Conservation (phyloP, 2,113 vertebrate species). For the Phalacrocorax pelagicus region DNA sequence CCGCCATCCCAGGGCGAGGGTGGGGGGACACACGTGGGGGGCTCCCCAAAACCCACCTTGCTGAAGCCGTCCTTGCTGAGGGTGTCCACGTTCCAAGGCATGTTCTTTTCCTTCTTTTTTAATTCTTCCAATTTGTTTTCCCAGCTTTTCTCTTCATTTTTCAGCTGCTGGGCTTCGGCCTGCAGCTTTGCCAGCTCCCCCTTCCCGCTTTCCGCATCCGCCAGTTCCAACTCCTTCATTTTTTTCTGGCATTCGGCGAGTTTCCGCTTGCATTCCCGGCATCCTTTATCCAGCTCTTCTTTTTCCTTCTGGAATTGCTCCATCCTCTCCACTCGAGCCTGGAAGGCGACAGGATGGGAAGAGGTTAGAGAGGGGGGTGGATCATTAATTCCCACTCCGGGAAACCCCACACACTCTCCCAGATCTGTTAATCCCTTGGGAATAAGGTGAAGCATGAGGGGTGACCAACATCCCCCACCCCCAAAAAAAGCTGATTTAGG, state of each 20-base stretch:
- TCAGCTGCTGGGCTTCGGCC: constrained; percentile 79
- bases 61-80: constrained; percentile 91
- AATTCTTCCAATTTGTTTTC: constrained; percentile 80
- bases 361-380: too few species aligned
- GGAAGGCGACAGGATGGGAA: background rate
- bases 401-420: too few species aligned
- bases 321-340: constrained; percentile 88
- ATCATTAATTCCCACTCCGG: too few species aligned
- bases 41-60: constrained; percentile 74
- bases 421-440: background rate
- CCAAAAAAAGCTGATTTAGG: accelerated
- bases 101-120: constrained; percentile 81
- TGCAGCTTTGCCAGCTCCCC: constrained; percentile 73
- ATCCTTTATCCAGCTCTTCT: constrained; percentile 80
- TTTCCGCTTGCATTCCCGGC: constrained; percentile 75
- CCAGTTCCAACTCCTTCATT: constrained; percentile 73
- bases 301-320: constrained; percentile 88
- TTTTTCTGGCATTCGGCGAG: constrained; percentile 77
- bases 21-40: too few species aligned
- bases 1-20: too few species aligned
- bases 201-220: background rate
- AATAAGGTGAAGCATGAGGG: too few species aligned
- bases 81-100: constrained; percentile 91
- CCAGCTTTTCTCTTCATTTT: constrained; percentile 78
- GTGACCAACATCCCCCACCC: too few species aligned